A percentile compares a stretch with the other conserved stretches of the same genome.
These are phyloP conservation scores for Lymantria monacha DNA, from an alignment of 2,888 invertebrate species.

Conservation along the genomic window DNA sequence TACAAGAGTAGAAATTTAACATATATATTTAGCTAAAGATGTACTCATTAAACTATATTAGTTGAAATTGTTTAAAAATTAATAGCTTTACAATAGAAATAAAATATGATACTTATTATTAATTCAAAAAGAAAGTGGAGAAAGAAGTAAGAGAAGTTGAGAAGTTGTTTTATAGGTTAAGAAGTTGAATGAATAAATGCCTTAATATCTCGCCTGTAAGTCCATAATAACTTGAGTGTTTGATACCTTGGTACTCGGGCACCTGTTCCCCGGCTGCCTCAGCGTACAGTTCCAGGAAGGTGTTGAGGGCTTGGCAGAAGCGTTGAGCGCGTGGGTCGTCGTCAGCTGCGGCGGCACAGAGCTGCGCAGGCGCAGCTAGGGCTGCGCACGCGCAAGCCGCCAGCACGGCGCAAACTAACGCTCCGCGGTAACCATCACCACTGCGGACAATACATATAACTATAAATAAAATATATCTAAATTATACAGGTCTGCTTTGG, in stretches of 20 bases:
- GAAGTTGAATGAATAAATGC: no score
- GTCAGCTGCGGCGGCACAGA: constrained; percentile 83
- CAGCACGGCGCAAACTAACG: constrained; percentile 51
- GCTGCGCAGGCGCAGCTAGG: constrained; percentile 70
- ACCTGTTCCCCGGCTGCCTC: constrained; percentile 83
- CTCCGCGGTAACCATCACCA: constrained; percentile 55
- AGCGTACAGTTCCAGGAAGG: constrained; percentile 84
- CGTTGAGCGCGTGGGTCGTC: constrained; percentile 84
- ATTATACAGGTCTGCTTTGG: no score
- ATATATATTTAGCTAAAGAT: no score
- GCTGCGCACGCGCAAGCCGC: constrained; percentile 51
- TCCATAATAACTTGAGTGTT: neutral
- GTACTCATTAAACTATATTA: no score
- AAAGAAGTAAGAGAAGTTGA: no score
- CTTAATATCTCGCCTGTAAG: neutral
- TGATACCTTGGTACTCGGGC: constrained; percentile 73
- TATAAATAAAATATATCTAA: no score
- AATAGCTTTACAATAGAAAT: no score
- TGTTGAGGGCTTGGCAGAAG: constrained; percentile 85
- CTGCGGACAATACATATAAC: constrained; percentile 32
- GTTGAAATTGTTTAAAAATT: no score
- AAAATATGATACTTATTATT: no score
- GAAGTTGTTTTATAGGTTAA: no score
- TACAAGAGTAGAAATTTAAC: no score
- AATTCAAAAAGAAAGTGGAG: no score